phyloP scores from a whole-genome alignment of 2,113 vertebrate genomes.

The Oryzias melastigma region DNA sequence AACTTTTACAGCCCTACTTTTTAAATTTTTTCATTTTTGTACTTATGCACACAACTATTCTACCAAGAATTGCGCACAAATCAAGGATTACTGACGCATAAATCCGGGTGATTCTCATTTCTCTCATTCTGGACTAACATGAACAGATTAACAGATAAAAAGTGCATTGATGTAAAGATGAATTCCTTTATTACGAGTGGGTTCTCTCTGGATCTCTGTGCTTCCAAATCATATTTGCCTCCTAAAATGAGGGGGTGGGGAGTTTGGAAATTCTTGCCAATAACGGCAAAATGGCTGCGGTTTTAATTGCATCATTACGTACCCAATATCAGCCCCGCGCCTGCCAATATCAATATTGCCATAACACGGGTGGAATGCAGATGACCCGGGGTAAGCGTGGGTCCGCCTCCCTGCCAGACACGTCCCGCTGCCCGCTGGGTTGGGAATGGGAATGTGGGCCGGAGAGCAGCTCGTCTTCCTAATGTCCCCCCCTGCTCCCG shows the following conservation, averaged over 20 bases:
- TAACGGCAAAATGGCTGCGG: constrained; percentile 82
- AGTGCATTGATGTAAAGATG: constrained; percentile 69
- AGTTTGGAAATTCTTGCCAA: constrained; percentile 69
- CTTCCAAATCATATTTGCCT: constrained; percentile 81
- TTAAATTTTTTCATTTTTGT: too few relatives aligned
- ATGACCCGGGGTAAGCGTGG: constrained; percentile 80
- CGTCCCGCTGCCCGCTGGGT: constrained; percentile 74
- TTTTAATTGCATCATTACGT: constrained; percentile 85
- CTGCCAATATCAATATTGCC: constrained; percentile 85
- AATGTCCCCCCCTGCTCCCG: constrained; percentile 79
- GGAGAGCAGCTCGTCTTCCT: constrained; percentile 78
- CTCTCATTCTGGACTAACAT: too few relatives aligned
- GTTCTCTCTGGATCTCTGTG: constrained; percentile 72
- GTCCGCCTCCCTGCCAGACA: constrained; percentile 71
- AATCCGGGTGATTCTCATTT: too few relatives aligned
- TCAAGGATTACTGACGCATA: too few relatives aligned
- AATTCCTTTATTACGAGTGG: constrained; percentile 76
- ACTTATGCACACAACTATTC: too few relatives aligned
- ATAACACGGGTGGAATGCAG: constrained; percentile 81
- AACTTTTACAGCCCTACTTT: too few relatives aligned
- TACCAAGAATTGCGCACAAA: too few relatives aligned
- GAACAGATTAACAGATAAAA: constrained; percentile 67
- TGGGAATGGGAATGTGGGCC: constrained; percentile 71
- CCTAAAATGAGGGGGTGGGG: constrained; percentile 66
- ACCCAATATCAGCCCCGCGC: constrained; percentile 80